These are phyloP conservation scores for Choristoneura fumiferana DNA, from an alignment of 1,140 invertebrate species.

Conservation along the genomic window DNA sequence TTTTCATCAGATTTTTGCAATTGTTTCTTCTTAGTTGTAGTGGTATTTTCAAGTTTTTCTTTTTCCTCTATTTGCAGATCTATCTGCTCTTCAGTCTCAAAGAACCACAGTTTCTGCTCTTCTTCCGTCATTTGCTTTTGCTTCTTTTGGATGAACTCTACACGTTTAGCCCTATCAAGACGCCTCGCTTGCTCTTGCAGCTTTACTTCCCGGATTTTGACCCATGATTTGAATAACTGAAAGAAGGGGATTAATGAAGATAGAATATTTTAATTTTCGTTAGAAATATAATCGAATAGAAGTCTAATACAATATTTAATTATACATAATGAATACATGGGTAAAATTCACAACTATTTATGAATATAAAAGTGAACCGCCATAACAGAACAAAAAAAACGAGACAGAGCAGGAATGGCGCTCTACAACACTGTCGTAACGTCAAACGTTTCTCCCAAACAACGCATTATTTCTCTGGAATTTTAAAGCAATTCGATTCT, in stretches of 20 bases:
- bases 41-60: constrained; percentile 72
- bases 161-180: constrained; percentile 75
- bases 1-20: constrained; percentile 75
- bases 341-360: no score
- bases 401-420: no score
- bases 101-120: constrained; percentile 87
- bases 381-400: no score
- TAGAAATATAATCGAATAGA: no score
- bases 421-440: no score
- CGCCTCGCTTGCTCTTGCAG: constrained; percentile 80
- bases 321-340: no score
- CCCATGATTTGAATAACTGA: constrained; percentile 81
- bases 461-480: no score
- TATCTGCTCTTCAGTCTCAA: constrained; percentile 86
- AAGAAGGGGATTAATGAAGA: constrained; percentile 30
- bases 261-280: no score
- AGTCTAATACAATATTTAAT: no score
- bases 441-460: no score
- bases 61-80: constrained; percentile 84
- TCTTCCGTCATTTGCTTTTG: constrained; percentile 79
- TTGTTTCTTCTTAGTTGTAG: constrained; percentile 70
- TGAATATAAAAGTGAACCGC: no score
- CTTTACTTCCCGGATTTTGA: constrained; percentile 74
- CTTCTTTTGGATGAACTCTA: constrained; percentile 80
- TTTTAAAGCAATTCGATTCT: no score